Base-by-base conservation (phyloP, 1,140 invertebrate genomes). In the Drosophila albomicans region DNA sequence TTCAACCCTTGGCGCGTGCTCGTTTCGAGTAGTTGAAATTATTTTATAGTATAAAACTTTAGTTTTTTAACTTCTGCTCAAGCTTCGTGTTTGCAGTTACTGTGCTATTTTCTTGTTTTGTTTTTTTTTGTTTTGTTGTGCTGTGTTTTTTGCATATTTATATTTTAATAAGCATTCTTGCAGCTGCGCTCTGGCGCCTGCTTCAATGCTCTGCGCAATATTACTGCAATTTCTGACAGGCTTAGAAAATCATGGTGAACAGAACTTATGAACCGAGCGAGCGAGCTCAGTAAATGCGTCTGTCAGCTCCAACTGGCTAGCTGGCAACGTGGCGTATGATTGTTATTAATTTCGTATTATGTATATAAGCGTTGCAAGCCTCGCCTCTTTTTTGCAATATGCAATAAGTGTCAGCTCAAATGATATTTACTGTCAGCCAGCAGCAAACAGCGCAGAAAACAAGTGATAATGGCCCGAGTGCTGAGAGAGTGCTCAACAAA, bases 41-140 rank as follows among this genome's bases (percentile, higher is more conserved):
- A 89, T 89, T 89, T 89, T 89, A 89, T 87, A 87, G 84, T 81
- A 88, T 89, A 85, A 89, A 89, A 89, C 81, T 89, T 89, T 89
- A 89, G 78, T 89, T 89, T 88, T 89, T 89, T 84, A 89, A 89
- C 81, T 89, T 88, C 54, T 67, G 51, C 52, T 61, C 79, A 54
- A 56, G 71, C 80, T 82, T 11, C n/a, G 51, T 41, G 13, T 52
- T 85, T 80, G 80, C 78, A 8, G 35, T 38, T 38, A 10, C 35
- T 38, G 35, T 38, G 80, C 80, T n/a, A 45, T 54, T 72, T 62
- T 49, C 30, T 49, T 69, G 49, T 89, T 85, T 84, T 85, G 58
- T 81, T 84, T 81, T 84, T 84, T 16, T 16, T 1, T 16, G 3
- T 25, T 25, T 25, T 25, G 3, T 25, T 25, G 20, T 25, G 20